Evolutionary conservation across 2,113 vertebrate genomes (phyloP), one percentile per base, ranked within the genome.

Genomic region (Anolis carolinensis): DNA sequence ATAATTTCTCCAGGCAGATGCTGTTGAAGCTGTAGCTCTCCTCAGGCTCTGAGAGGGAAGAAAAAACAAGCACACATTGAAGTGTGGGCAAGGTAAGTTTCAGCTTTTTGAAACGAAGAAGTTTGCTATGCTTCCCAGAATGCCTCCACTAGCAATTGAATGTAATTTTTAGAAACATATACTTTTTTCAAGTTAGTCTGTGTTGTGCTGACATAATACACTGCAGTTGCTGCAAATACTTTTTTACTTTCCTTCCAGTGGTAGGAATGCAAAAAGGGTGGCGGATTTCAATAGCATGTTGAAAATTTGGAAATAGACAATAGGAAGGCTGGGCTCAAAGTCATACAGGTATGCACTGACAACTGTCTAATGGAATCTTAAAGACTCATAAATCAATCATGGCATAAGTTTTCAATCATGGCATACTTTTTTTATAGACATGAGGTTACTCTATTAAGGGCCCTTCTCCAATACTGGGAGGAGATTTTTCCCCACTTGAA

Each of bases 51-150:
- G 70, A 59, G 63, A 30, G 10, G 48, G 52, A 0, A 6, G 3
- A 7, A 3, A 27, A 21, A 7, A n/a, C 10, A 11, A 6, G 44
- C 20, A 39, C 25, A 8, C 62, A 65, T 9, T 59, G 27, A 67
- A 87, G 50, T 81, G 44, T 0, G 13, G 55, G 62, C 8, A 87
- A 85, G 94, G 94, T 94, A 91, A 93, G 94, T 92, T 50, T 74
- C 79, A 9, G 32, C 85, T 86, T 18, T 18, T 71, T 20, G 36
- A 67, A 87, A 81, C 5, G 59, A 30, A 36, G 21, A 30, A 1
- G 20, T 30, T 80, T 18, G 48, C 9, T 77, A 32, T 10, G 20
- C 18, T 30, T 6, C 4, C 50, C 30, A 32, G 27, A 27, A 23
- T 63, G 65, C 21, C 9, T 50, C 16, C 20, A 1, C 36, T 32